Conservation (phyloP, 2,113 vertebrate species). For the Microcebus griseorufus region DNA sequence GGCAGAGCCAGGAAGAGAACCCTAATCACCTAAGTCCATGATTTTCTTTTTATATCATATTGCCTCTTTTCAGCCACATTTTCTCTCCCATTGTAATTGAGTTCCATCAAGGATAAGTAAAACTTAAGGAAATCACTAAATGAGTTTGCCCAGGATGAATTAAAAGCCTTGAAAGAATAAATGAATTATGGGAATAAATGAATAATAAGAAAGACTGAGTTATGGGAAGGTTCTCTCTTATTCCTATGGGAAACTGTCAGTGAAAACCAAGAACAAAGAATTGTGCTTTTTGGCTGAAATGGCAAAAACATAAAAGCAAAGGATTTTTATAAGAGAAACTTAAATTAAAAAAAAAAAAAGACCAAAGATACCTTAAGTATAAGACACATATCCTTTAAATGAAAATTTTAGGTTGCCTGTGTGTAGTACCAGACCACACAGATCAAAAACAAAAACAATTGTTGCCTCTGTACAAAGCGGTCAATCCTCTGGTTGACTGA, state of each 20-base stretch:
- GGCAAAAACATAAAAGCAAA: background rate
- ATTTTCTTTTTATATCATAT: background rate
- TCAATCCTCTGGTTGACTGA: slow-evolving; percentile 58
- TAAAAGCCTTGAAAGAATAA: slow-evolving; percentile 9
- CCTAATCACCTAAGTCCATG: background rate
- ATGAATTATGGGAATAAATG: background rate
- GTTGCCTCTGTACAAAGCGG: background rate
- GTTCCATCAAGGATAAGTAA: background rate
- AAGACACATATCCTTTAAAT: background rate
- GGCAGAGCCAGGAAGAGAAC: background rate
- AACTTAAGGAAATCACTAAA: background rate
- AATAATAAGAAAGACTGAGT: background rate
- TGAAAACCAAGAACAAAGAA: background rate
- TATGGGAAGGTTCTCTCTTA: background rate
- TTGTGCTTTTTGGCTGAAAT: background rate
- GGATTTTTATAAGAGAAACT: background rate
- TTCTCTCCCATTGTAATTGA: background rate
- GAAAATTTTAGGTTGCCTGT: background rate
- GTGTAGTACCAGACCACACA: background rate
- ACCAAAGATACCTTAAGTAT: background rate
- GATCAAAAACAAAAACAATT: background rate
- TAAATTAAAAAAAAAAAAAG: background rate
- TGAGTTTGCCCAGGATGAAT: background rate
- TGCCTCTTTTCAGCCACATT: background rate
- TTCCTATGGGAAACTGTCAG: background rate